Evolutionary conservation across 2,113 vertebrate species (phyloP), one percentile per base, ranked within the genome.

Genomic region (Phoxinus phoxinus): DNA sequence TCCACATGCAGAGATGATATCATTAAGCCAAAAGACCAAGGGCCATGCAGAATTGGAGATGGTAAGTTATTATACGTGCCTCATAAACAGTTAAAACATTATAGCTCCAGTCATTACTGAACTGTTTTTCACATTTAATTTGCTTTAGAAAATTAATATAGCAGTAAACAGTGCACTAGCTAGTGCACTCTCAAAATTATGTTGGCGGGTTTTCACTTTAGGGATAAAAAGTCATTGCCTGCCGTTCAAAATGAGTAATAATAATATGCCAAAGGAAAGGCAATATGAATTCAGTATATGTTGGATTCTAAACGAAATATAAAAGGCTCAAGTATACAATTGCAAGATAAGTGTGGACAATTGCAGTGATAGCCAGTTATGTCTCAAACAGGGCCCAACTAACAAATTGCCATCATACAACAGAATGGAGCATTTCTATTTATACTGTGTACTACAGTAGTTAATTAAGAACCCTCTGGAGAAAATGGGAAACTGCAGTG

Each of bases 1-100:
- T 91, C 95, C 95, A 86, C 96, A 96, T 89, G 93, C 95, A 84
- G 97, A 98, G 44, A 92, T 95, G 88, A 90, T 93, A 81, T 87
- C 93, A 74, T 75, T 94, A 90, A 95, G 95, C 81, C 95, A 94
- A 89, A 95, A 93, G 86, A 83, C 83, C 86, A 86, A 88, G 35
- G 74, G 73, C 71, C 84, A 87, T 53, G 27, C 90, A 2, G 92
- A 94, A 2, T 90, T 94, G 88, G 93, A 94, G 51, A 92, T 48
- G 91, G 95, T 96, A 83, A 90, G 91, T 79, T 10, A 25, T 58
- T 74, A 2, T 81, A 67, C 35, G 17, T n/a, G 23, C 21, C 19
- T 35, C 6, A 25, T 48, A 51, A 48, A 10, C 32, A 65, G 63
- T 12, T 41, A 41, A 69, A 35, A 71, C 8, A 5, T 23, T 71